Conservation (phyloP, 2,888 invertebrate genomes). For the Amphipyra tragopoginis region DNA sequence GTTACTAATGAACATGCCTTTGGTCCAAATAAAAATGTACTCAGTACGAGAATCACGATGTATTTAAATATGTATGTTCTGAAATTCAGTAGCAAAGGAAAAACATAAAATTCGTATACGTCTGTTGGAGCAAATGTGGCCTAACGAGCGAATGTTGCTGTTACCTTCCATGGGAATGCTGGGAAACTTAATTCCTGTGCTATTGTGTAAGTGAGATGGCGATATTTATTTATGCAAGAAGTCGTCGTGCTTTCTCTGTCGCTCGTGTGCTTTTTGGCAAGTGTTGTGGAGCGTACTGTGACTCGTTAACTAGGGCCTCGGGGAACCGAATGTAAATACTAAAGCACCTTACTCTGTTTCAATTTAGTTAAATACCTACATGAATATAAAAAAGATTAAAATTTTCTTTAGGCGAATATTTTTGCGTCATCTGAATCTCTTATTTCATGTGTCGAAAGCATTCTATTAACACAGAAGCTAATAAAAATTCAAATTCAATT, state of each 20-base stretch:
- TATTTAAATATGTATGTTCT: conserved; percentile 49
- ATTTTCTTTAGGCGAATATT: no score
- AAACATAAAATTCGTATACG: conserved; percentile 45
- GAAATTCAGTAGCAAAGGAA: conserved; percentile 46
- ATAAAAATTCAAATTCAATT: conserved; percentile 22
- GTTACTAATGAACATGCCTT: conserved; percentile 55
- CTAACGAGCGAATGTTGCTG: conserved; percentile 57
- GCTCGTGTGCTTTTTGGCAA: conserved; percentile 41
- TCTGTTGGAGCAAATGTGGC: conserved; percentile 42
- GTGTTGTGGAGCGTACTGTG: conserved; percentile 30
- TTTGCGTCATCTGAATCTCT: no score
- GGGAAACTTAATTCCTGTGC: conserved; percentile 34
- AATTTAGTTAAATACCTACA: conserved; percentile 19
- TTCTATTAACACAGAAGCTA: conserved; percentile 6
- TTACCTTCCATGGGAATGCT: conserved; percentile 36
- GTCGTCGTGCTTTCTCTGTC: conserved; percentile 25
- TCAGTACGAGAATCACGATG: conserved; percentile 42
- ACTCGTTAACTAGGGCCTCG: conserved; percentile 53
- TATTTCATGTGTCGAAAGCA: neutral
- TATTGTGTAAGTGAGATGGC: conserved; percentile 32
- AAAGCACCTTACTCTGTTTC: conserved; percentile 33
- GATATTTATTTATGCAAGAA: conserved; percentile 14
- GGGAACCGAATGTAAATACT: conserved; percentile 40
- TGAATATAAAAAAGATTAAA: no score
- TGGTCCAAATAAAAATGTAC: conserved; percentile 47